Evolutionary conservation across 1,140 invertebrate species (phyloP).

Genomic region (honey bee (Apis mellifera)): Amel_HAv3.1 CM009935.2:4184501-4185000

Average conservation of each 20-base stretch:
- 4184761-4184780: neutral
- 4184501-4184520: no score
- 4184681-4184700: no score
- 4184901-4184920: slow-evolving; percentile 15
- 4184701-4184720: no score
- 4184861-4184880: slow-evolving; percentile 8
- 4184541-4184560: no score
- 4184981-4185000: slow-evolving; percentile 15
- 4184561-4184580: no score
- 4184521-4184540: no score
- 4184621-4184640: no score
- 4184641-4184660: no score
- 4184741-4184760: neutral
- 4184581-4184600: no score
- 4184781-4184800: neutral
- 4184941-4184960: slow-evolving; percentile 37
- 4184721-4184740: no score
- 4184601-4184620: no score
- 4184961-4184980: slow-evolving; percentile 10
- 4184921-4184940: slow-evolving; percentile 23
- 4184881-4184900: slow-evolving; percentile 1
- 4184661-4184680: no score
- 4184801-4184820: neutral
- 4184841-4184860: neutral
- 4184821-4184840: neutral